Evolutionary conservation across 2,888 invertebrate species (phyloP), one percentile per base, ranked within the genome.

Genomic region (Morinoia aosen): DNA sequence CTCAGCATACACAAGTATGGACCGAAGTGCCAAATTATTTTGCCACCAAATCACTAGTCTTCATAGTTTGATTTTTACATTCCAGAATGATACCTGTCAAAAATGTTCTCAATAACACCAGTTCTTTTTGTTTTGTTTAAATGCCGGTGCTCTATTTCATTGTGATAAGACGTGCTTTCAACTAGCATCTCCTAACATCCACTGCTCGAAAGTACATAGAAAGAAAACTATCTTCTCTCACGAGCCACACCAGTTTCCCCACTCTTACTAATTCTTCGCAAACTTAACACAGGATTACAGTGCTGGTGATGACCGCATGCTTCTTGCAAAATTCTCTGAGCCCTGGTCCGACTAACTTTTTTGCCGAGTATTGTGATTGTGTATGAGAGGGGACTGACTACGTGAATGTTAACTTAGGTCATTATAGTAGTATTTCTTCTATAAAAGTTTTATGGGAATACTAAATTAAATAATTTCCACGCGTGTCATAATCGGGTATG

Each of bases 1-100:
- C 97, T 98, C 95, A 97, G 97, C 96, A 98, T 98, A 97, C 98
- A 98, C 97, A 98, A 98, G 97, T 98, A 97, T 96, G 97, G 39
- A 40, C 90, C 90, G 39, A 76, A 33, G 25, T 76, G 33, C 25
- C 76, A 76, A 16, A 76, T 48, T 56, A 57, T 33, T 33, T 76
- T 8, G 25, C 76, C 2, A 33, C 61, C 3, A 61, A 61, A 10
- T 61, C 61, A 61, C 8, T 19, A 8, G 3, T 61, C 61, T 8
- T 19, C 0, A 10, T 5, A 12, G 61, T 61, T 16, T 12, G 61
- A 48, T 48, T 48, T 48, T 64, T 64, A 64, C 64, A 64, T 64
- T 16, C 64, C 16, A 7, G 16, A 64, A 64, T 64, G 7, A 4
- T 16, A 3, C 19, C 33, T 64, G 2, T 64, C 3, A 64, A 64